Conservation (phyloP, 2,888 invertebrate species). For the Podabrus alpinus region DNA sequence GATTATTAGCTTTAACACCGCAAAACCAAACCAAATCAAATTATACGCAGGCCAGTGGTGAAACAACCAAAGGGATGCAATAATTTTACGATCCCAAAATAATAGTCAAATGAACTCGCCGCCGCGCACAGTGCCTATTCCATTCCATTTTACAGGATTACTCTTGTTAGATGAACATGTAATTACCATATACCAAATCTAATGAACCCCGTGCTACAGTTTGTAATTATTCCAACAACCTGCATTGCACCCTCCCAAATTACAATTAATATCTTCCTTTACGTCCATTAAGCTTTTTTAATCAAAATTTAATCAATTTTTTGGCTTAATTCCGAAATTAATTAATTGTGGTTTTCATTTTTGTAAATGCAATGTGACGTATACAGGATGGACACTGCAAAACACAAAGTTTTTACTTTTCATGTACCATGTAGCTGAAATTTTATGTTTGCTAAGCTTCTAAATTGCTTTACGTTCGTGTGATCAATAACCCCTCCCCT, state of each 20-base stretch:
- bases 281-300: background rate
- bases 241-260: background rate
- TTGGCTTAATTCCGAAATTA: background rate
- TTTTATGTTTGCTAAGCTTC: too few relatives aligned
- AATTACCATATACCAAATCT: conserved; percentile 6
- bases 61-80: background rate
- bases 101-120: background rate
- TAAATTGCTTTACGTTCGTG: too few relatives aligned
- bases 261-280: background rate
- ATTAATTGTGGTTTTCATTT: background rate
- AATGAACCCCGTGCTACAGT: background rate
- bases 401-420: too few relatives aligned
- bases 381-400: background rate
- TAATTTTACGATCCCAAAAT: background rate
- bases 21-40: background rate
- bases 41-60: background rate
- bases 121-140: background rate
- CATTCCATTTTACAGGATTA: conserved; percentile 5
- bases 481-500: too few relatives aligned
- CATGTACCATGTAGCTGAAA: too few relatives aligned
- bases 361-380: background rate
- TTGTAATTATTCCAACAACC: background rate
- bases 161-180: conserved; percentile 8
- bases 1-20: background rate
- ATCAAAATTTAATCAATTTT: background rate